A percentile compares a stretch with the other conserved stretches of the same genome.
These are phyloP conservation scores for Brachypterus glaber DNA, from an alignment of 2,888 invertebrate species.

Conservation along the genomic window DNA sequence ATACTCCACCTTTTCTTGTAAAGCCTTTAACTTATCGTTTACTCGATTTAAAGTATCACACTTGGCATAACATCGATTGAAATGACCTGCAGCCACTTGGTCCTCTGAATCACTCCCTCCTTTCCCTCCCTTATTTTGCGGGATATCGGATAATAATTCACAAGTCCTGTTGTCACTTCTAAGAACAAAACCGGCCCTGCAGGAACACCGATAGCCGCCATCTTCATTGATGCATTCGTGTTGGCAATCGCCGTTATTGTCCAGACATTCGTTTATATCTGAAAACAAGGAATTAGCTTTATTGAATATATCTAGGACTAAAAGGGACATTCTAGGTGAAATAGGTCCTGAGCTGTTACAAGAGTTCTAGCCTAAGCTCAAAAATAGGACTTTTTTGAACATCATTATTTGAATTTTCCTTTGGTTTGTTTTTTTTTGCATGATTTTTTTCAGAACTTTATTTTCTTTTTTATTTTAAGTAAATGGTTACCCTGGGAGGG, in stretches of 20 bases:
- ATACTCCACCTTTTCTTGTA: constrained; percentile 42
- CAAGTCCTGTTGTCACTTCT: constrained; percentile 52
- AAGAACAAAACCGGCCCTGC: constrained; percentile 46
- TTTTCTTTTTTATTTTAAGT: too few relatives aligned
- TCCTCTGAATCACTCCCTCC: constrained; percentile 12
- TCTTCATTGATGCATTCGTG: constrained; percentile 54
- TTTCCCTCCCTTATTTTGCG: too few relatives aligned
- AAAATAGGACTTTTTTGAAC: too few relatives aligned
- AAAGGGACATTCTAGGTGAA: too few relatives aligned
- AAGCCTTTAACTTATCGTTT: constrained; percentile 46
- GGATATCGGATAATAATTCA: constrained; percentile 27
- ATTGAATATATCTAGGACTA: too few relatives aligned
- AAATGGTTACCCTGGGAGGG: too few relatives aligned
- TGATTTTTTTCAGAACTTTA: too few relatives aligned
- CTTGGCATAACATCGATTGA: constrained; percentile 51
- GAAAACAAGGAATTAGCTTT: too few relatives aligned
- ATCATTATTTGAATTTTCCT: too few relatives aligned
- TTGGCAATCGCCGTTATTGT: constrained; percentile 53
- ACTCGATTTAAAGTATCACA: constrained; percentile 54
- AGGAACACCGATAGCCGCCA: constrained; percentile 52
- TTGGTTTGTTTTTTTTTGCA: too few relatives aligned
- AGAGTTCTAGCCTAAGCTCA: too few relatives aligned
- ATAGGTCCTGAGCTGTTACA: too few relatives aligned
- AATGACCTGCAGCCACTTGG: constrained; percentile 36
- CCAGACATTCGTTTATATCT: constrained; percentile 51